A percentile compares a stretch with the other conserved stretches of the same genome.
phyloP scores from a whole-genome alignment of 2,797 vertebrate genomes.

The Perodicticus potto region DNA sequence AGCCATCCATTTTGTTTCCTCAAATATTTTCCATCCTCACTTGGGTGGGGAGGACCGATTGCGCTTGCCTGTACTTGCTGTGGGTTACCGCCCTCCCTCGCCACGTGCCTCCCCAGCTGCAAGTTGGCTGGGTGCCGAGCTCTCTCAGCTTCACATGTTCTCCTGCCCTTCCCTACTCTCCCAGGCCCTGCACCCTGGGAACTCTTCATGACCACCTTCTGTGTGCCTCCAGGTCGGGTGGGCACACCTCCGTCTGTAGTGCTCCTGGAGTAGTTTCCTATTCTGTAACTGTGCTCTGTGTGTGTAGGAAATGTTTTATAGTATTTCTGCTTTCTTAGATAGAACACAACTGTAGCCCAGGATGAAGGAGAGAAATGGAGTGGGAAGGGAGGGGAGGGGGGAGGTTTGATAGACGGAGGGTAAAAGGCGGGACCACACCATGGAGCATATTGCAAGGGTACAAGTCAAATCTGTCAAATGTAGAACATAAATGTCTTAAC shows the following conservation, averaged over 20 bases:
- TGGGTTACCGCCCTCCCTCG: background rate
- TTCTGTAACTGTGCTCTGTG: background rate
- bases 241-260: too few species aligned
- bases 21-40: background rate
- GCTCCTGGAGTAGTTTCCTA: background rate
- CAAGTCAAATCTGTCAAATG: too few species aligned
- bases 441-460: too few species aligned
- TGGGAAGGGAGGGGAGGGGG: too few species aligned
- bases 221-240: background rate
- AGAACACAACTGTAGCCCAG: too few species aligned
- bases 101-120: background rate
- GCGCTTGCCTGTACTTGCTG: accelerated
- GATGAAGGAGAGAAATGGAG: too few species aligned
- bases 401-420: too few species aligned
- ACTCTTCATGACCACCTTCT: background rate
- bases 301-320: accelerated
- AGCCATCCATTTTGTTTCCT: background rate
- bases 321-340: too few species aligned
- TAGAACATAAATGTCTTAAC: too few species aligned
- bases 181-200: too few species aligned
- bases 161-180: background rate
- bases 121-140: background rate
- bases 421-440: too few species aligned
- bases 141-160: background rate
- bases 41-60: background rate